Percentiles rank a stretch among this genome's conserved stretches.
phyloP scores from a whole-genome alignment of 2,888 invertebrate species.

The Philhelius pedissequus region DNA sequence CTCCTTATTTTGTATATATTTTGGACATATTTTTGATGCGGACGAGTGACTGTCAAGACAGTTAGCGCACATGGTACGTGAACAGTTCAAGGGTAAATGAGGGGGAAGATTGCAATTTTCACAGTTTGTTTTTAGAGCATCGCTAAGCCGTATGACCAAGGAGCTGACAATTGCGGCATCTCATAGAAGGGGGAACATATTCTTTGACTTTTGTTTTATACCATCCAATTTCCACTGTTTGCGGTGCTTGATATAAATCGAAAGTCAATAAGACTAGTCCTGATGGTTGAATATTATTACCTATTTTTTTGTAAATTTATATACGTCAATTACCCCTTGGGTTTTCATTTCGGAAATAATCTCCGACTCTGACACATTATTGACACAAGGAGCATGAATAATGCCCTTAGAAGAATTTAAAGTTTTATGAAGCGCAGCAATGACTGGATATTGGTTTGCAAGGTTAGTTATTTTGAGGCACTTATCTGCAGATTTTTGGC shows the following conservation, averaged over 20 bases:
- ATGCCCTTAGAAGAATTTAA: background rate
- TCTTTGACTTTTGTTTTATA: background rate
- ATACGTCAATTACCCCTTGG: background rate
- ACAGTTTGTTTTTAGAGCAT: background rate
- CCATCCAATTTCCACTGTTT: background rate
- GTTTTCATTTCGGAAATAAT: background rate
- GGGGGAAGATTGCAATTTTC: background rate
- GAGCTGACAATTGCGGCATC: slow-evolving; percentile 5
- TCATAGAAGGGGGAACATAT: background rate
- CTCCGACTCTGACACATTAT: background rate
- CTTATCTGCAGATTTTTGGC: background rate
- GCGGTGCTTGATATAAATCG: background rate
- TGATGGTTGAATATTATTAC: background rate
- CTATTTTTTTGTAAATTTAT: slow-evolving; percentile 1
- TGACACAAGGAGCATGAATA: background rate
- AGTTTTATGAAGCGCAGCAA: background rate
- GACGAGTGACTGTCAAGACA: background rate
- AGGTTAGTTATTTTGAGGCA: background rate
- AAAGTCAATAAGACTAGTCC: background rate
- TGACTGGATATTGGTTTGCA: background rate
- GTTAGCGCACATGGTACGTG: slow-evolving; percentile 1
- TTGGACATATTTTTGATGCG: background rate
- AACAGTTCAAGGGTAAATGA: background rate
- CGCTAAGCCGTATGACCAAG: background rate
- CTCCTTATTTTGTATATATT: slow-evolving; percentile 16